These are phyloP conservation scores for Anabacerthia variegaticeps DNA, from an alignment of 2,797 vertebrate species.

Conservation along the genomic window DNA sequence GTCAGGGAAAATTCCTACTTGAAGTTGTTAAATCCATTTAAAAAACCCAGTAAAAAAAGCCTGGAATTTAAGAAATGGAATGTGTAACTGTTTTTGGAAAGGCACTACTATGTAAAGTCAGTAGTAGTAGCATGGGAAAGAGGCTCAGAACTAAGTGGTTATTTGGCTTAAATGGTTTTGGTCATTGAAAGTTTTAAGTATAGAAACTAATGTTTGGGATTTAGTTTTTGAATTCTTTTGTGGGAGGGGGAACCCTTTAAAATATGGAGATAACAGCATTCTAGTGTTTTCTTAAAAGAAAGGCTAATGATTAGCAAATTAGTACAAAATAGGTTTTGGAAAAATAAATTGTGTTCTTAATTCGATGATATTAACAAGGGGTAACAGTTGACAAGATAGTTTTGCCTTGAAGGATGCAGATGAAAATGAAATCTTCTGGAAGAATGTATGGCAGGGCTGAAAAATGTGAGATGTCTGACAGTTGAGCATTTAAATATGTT, in stretches of 20 bases:
- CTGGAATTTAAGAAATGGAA: neutral
- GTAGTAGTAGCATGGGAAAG: neutral
- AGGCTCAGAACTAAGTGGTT: neutral
- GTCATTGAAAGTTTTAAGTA: neutral
- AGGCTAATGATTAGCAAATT: neutral
- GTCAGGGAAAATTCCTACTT: neutral
- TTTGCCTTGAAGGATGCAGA: neutral
- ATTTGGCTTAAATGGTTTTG: neutral
- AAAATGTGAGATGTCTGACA: neutral
- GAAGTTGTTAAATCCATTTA: neutral
- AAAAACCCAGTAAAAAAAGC: neutral
- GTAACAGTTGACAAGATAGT: neutral
- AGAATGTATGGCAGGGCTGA: neutral
- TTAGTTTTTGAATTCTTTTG: neutral
- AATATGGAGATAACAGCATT: fast-evolving
- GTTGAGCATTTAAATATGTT: neutral
- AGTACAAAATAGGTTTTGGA: neutral
- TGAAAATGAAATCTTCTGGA: neutral
- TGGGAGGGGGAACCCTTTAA: neutral
- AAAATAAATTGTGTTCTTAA: neutral
- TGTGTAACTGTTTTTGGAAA: neutral
- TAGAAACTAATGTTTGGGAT: neutral
- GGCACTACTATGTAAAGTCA: fast-evolving
- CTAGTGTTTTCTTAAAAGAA: neutral
- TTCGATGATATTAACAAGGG: neutral